phyloP scores from a whole-genome alignment of 2,113 vertebrate genomes.

The Corydoras sp. region DNA sequence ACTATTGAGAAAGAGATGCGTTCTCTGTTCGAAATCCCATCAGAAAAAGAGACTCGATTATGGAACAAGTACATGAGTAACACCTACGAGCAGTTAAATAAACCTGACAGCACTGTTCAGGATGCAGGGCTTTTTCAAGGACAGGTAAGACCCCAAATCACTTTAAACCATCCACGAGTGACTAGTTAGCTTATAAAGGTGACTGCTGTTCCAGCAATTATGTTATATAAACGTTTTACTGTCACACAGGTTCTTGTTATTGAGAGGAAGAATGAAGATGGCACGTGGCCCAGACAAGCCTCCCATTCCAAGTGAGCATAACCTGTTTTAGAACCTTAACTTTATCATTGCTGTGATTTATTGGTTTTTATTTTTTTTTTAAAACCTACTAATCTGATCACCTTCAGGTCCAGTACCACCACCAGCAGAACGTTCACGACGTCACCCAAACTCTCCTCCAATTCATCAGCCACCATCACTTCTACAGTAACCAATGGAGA shows the following conservation, averaged over 20 bases:
- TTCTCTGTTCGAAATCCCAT: constrained; percentile 81
- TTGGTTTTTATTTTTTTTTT: background rate
- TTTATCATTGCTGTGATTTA: background rate
- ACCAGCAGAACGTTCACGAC: constrained; percentile 90
- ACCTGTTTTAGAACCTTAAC: background rate
- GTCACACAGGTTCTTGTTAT: constrained; percentile 82
- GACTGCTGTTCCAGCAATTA: background rate
- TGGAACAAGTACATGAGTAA: constrained; percentile 96
- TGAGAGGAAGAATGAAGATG: constrained; percentile 92
- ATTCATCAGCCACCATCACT: constrained; percentile 77
- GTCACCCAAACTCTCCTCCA: constrained; percentile 87
- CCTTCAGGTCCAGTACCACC: constrained; percentile 82
- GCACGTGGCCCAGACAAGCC: constrained; percentile 87
- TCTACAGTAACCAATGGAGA: constrained; percentile 89
- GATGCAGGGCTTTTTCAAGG: constrained; percentile 92
- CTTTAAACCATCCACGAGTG: background rate
- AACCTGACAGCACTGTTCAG: constrained; percentile 90
- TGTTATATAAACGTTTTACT: no score
- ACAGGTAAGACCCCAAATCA: constrained; percentile 71
- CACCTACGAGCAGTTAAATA: constrained; percentile 85
- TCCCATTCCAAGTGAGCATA: constrained; percentile 77
- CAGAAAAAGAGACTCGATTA: constrained; percentile 83
- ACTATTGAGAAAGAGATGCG: constrained; percentile 92
- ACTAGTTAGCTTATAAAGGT: background rate
- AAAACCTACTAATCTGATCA: constrained; percentile 14